These are phyloP conservation scores for Rhynchopsitta pachyrhyncha DNA, from an alignment of 2,113 vertebrate genomes.

Conservation along the genomic window DNA sequence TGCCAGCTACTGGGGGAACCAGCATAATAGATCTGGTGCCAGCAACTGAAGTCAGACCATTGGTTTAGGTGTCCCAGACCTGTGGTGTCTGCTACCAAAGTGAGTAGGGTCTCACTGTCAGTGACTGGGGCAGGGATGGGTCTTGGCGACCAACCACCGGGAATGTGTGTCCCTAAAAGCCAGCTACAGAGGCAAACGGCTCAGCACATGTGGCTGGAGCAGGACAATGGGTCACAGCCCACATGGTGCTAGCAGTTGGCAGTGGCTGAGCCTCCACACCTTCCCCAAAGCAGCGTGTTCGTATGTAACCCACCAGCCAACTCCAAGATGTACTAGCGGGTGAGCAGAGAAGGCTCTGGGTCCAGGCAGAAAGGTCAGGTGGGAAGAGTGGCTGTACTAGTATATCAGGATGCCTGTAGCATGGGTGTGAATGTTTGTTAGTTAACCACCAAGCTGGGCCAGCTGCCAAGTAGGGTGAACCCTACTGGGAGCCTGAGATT, in stretches of 20 bases:
- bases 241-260: neutral
- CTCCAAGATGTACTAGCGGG: neutral
- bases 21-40: neutral
- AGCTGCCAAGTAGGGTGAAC: neutral
- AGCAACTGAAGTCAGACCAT: neutral
- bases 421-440: fast-evolving
- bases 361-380: neutral
- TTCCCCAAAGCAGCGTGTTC: fast-evolving
- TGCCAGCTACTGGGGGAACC: neutral
- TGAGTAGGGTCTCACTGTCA: neutral
- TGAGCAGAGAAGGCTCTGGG: neutral
- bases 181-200: neutral
- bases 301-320: neutral
- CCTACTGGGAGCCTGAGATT: neutral
- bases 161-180: neutral
- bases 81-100: neutral
- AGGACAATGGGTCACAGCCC: neutral
- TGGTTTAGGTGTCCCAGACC: neutral
- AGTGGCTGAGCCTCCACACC: neutral
- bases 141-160: neutral
- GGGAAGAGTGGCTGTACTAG: neutral
- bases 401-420: neutral
- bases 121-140: neutral
- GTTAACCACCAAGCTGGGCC: neutral
- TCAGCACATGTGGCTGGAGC: neutral